Base-by-base conservation (phyloP, 2,888 invertebrate genomes). In the Drosophila tanythrix region DNA sequence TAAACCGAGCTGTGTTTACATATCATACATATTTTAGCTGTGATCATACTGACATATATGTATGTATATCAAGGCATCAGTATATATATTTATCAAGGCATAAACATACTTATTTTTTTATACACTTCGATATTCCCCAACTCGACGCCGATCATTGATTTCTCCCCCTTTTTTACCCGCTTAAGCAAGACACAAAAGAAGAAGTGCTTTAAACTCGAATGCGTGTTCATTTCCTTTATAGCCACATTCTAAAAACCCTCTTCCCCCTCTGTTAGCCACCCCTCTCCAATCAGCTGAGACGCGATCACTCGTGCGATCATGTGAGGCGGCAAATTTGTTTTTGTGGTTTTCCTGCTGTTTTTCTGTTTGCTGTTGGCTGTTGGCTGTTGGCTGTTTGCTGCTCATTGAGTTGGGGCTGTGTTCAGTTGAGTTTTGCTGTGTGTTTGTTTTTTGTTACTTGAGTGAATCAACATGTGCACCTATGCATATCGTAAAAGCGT, bases 281-380 rank as follows among this genome's bases (percentile, higher is more conserved):
- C 35, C 35, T 53, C 48, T 7, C 46, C 27, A 62, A 70, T 67
- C 77, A 71, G 31, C 43, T 43, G 46, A 81, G 67, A 66, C 81
- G 76, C 68, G 77, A 70, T 77, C 85, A 79, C 75, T 81, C 78
- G 83, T 81, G 79, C 88, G 79, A 91, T 92, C 92, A 92, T 92
- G 92, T 92, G 92, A 92, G 92, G 92, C 92, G 92, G 91, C 81
- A 92, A 92, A 92, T 91, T 92, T 92, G 91, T 92, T 92, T 93
- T 87, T 93, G 92, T 89, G 92, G 92, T 92, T 92, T 92, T 93
- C 93, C 92, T 92, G 93, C 58, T 68, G n/a, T 63, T 46, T 46
- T 46, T 46, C 46, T 21, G 46, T 25, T 25, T 18, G 18, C 18
- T 38, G 38, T 38, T 38, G 8, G 3, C 18, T 38, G 18, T 38